phyloP scores from a whole-genome alignment of 2,797 vertebrate genomes.

The Tiaroga cobitis region DNA sequence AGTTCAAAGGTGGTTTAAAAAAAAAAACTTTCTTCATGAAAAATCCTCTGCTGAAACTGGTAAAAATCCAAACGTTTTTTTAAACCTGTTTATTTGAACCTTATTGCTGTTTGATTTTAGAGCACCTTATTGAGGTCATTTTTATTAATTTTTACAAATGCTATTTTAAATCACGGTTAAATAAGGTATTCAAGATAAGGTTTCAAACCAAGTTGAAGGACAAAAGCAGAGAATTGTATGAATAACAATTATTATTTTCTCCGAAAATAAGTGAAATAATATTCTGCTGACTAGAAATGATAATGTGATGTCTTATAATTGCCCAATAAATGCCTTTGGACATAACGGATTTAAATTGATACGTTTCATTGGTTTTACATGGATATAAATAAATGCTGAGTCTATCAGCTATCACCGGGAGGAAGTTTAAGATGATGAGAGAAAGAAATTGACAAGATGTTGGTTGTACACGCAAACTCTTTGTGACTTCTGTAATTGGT shows the following conservation, averaged over 20 bases:
- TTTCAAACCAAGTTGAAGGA: neutral
- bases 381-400: neutral
- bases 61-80: neutral
- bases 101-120: neutral
- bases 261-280: neutral
- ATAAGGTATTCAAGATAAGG: neutral
- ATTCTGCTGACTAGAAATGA: neutral
- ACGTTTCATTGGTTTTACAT: conserved; percentile 11
- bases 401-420: neutral
- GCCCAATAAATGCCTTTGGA: neutral
- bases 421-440: neutral
- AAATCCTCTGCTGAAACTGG: neutral
- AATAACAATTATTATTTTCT: too few relatives aligned
- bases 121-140: neutral
- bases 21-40: neutral
- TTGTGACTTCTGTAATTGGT: conserved; percentile 27
- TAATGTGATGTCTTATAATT: neutral
- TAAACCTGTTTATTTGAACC: neutral
- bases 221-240: neutral
- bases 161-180: neutral
- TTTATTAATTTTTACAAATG: neutral
- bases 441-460: conserved; percentile 9
- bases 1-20: neutral
- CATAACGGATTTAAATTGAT: neutral
- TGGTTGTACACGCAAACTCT: conserved; percentile 3